Conservation (phyloP, 1,140 invertebrate species). For the Drosophila oshimai region DNA sequence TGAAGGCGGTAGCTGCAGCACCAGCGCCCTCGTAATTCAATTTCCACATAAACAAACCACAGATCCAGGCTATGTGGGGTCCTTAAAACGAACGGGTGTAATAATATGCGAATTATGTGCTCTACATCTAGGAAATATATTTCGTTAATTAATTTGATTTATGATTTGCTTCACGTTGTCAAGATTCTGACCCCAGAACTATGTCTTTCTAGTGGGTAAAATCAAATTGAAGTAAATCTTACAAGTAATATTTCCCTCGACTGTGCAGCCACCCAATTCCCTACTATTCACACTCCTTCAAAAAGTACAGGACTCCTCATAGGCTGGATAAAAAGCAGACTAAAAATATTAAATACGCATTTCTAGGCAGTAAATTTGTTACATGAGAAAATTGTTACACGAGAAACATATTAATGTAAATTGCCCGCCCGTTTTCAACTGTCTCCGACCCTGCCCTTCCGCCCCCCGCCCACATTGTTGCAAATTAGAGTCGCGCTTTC, state of each 20-base stretch:
- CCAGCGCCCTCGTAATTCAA: constrained; percentile 39
- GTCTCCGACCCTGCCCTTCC: constrained; percentile 3
- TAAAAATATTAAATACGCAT: constrained; percentile 57
- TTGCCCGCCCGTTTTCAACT: constrained; percentile 23
- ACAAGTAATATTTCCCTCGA: neutral
- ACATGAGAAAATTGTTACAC: constrained; percentile 65
- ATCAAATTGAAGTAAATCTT: too few species aligned
- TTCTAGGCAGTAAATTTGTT: constrained; percentile 78
- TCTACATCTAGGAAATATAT: too few species aligned
- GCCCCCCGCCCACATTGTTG: constrained; percentile 44
- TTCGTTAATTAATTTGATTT: too few species aligned
- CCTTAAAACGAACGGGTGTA: neutral
- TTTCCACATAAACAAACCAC: constrained; percentile 34
- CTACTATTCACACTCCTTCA: neutral
- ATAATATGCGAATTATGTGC: constrained; percentile 12
- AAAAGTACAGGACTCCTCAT: neutral
- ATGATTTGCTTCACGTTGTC: too few species aligned
- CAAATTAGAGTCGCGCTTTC: constrained; percentile 39
- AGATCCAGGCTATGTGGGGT: constrained; percentile 1
- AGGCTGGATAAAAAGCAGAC: constrained; percentile 6
- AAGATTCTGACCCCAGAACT: too few species aligned
- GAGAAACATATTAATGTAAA: constrained; percentile 63
- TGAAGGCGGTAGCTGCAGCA: constrained; percentile 30
- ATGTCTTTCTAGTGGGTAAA: too few species aligned
- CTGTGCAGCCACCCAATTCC: neutral